Conservation (phyloP, 2,888 invertebrate species). For the Meloe dianella region DNA sequence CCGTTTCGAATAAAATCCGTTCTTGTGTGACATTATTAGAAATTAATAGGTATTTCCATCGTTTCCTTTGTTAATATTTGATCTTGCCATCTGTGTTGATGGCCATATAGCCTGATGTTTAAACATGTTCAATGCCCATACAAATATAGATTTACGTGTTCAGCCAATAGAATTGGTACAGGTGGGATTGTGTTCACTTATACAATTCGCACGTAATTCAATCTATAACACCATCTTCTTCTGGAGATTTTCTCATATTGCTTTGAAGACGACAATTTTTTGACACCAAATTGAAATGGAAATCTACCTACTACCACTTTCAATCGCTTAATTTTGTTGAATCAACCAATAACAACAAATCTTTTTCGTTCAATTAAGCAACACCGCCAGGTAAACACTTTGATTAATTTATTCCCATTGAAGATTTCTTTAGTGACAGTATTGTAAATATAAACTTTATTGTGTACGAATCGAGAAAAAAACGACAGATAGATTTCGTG, state of each 20-base stretch:
- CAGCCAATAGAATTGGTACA: neutral
- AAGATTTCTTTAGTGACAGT: neutral
- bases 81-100: neutral
- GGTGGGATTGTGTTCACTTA: neutral
- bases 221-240: neutral
- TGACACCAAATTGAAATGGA: neutral
- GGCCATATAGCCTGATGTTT: neutral
- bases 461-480: conserved; percentile 13
- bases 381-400: conserved; percentile 26
- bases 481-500: neutral
- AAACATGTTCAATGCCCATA: neutral
- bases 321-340: neutral
- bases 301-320: neutral
- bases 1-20: neutral
- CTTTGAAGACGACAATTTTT: too few species aligned
- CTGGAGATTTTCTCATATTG: neutral
- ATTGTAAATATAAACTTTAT: conserved; percentile 12
- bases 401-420: conserved; percentile 22
- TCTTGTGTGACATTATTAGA: too few species aligned
- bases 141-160: conserved; percentile 6
- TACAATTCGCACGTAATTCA: neutral
- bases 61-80: neutral
- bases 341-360: neutral
- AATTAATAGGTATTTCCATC: too few species aligned
- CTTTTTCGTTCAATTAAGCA: conserved; percentile 11